These are phyloP conservation scores for Drosophila melanocephala DNA, from an alignment of 2,888 invertebrate genomes.

Conservation along the genomic window DNA sequence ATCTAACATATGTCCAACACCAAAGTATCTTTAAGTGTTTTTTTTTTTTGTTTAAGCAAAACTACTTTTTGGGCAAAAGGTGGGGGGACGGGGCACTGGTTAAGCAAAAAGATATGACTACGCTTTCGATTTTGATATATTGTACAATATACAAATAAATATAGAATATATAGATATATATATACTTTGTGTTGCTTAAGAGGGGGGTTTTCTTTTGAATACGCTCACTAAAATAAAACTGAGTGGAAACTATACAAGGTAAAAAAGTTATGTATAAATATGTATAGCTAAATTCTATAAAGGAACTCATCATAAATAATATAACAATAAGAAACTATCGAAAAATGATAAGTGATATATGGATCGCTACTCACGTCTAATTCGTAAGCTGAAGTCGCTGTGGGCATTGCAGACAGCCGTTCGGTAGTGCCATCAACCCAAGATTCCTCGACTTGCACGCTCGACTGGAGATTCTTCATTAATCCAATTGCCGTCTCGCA, in stretches of 20 bases:
- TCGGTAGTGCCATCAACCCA: constrained; percentile 95
- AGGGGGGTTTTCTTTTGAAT: constrained; percentile 1
- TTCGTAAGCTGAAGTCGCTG: constrained; percentile 86
- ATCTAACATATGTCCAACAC: constrained; percentile 70
- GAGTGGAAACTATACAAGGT: constrained; percentile 60
- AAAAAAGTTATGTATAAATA: constrained; percentile 15
- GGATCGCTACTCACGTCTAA: constrained; percentile 84
- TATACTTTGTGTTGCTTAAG: constrained; percentile 73
- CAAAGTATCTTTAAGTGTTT: constrained; percentile 43
- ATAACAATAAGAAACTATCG: constrained; percentile 21
- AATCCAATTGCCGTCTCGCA: constrained; percentile 96
- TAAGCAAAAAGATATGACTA: constrained; percentile 47
- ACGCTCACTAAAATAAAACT: constrained; percentile 35
- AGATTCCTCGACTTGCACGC: constrained; percentile 94
- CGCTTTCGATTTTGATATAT: constrained; percentile 51
- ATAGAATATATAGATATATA: constrained; percentile 62
- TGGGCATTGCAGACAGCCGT: constrained; percentile 91
- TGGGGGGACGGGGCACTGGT: constrained; percentile 29
- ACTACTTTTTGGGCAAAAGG: constrained; percentile 62
- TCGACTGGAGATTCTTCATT: constrained; percentile 95
- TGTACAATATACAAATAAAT: constrained; percentile 35
- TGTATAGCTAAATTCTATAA: constrained; percentile 19
- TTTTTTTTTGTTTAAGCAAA: constrained; percentile 27
- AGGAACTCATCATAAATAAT: constrained; percentile 48
- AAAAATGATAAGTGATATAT: constrained; percentile 34